Base-by-base conservation (phyloP, 1,140 invertebrate species). In the Belonocnema kinseyi region DNA sequence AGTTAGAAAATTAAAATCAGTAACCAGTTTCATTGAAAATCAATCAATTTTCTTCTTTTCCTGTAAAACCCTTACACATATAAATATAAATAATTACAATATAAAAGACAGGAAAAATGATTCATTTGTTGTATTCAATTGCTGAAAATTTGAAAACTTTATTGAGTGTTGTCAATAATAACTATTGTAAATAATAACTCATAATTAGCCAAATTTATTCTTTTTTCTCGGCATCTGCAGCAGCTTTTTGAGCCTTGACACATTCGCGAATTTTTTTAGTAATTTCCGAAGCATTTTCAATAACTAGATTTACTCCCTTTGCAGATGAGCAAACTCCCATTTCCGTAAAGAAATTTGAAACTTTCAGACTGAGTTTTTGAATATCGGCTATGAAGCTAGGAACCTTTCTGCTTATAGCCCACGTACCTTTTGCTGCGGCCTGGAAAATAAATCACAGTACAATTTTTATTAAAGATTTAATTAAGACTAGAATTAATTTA, bases 391-490 rank as follows among this genome's bases (percentile, higher is more conserved):
- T 17, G 1, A 81, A 50, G 11, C n/a, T 16, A n/a, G 83, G 81
- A 17, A 81, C 66, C 33, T 72, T 74, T 16, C 82, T 82, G n/a
- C 53, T 33, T 6, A 79, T 21, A 6, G 77, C 61, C 81, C 77
- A 80, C 5, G 78, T 75, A 50, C 79, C 80, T 40, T 79, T 80
- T 1, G 73, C 71, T 16, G 70, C 77, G 17, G 73, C 78, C 84
- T 85, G 14, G 10, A 46, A 46, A 46, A 46, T 46, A 10, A 46
- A 10, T 46, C 7, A 46, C 40, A 46, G 7, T 46, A 1, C 7
- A 46, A 40, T 46, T 46, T 33, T 33, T 2, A 33, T 33, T 33
- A 33, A 33, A 33, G 3, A 33, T 5, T 2, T 33, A 33, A 33
- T 33, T 33, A 3, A 33, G 26, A 33, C 21, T 26, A 26, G 21